Conservation (phyloP, 2,797 vertebrate genomes). For the Mus minutoides region DNA sequence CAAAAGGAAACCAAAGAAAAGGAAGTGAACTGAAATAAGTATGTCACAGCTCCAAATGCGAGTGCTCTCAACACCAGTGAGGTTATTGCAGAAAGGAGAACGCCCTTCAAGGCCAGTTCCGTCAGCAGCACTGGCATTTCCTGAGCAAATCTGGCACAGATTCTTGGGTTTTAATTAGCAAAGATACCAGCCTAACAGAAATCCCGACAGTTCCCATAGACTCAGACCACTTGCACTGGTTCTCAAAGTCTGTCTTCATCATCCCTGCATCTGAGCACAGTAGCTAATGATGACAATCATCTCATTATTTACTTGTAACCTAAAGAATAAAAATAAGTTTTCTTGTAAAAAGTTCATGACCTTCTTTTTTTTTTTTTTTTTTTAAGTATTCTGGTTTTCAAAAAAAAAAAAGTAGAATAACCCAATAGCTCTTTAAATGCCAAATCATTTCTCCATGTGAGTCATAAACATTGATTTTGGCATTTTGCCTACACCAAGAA, state of each 20-base stretch:
- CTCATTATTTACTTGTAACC: conserved; percentile 63
- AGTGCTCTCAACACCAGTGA: conserved; percentile 8
- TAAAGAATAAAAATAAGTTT: conserved; percentile 66
- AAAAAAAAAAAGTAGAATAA: conserved; percentile 41
- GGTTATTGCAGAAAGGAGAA: conserved; percentile 70
- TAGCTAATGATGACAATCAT: conserved; percentile 76
- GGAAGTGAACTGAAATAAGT: conserved; percentile 68
- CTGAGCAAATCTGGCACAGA: conserved; percentile 38
- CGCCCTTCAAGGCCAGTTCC: conserved; percentile 70
- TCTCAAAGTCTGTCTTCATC: conserved; percentile 76
- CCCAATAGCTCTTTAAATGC: conserved; percentile 27
- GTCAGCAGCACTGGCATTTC: conserved; percentile 59
- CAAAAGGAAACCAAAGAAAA: not conserved
- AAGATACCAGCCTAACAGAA: conserved; percentile 57
- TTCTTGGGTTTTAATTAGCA: conserved; percentile 81
- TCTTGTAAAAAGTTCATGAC: conserved; percentile 26
- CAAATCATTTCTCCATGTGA: conserved; percentile 44
- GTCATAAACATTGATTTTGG: conserved; percentile 79
- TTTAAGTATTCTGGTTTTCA: conserved; percentile 17
- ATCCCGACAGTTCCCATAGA: conserved; percentile 71
- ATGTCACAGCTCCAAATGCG: not conserved
- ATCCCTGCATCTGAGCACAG: conserved; percentile 59
- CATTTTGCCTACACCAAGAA: conserved; percentile 76
- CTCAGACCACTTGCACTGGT: conserved; percentile 74
- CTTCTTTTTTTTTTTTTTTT: conserved; percentile 71